Evolutionary conservation across 2,888 invertebrate genomes (phyloP).

Genomic region (Tipula helvola): DNA sequence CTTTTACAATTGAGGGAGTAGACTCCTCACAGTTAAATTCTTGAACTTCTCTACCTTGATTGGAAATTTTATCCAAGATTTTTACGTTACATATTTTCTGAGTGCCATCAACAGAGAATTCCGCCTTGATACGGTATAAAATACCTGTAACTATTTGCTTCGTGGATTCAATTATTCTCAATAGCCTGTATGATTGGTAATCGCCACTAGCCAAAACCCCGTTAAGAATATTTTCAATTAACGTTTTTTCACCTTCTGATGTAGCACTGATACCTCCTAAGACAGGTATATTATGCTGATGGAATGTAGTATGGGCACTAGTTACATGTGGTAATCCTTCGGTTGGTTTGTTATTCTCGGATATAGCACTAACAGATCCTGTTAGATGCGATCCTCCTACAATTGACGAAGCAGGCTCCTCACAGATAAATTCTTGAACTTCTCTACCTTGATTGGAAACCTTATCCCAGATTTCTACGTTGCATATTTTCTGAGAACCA

Average conservation of each 20-base stretch:
- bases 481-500: too few species aligned
- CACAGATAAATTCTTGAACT: too few species aligned
- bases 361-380: background rate
- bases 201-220: background rate
- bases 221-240: background rate
- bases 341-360: background rate
- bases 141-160: conserved; percentile 42
- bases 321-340: too few species aligned
- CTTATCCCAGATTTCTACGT: too few species aligned
- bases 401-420: too few species aligned
- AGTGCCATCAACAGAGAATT: conserved; percentile 40
- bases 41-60: background rate
- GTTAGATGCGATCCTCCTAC: background rate
- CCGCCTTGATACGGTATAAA: conserved; percentile 43
- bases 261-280: too few species aligned
- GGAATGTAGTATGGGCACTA: too few species aligned
- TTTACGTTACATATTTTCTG: conserved; percentile 21
- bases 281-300: too few species aligned
- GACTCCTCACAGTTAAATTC: background rate
- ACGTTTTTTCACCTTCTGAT: background rate
- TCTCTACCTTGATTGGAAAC: too few species aligned
- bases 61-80: background rate
- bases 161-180: conserved; percentile 35
- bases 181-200: background rate
- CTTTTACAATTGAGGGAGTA: background rate